Evolutionary conservation across 2,113 vertebrate genomes (phyloP).

Genomic region (Pangasianodon gigas): DNA sequence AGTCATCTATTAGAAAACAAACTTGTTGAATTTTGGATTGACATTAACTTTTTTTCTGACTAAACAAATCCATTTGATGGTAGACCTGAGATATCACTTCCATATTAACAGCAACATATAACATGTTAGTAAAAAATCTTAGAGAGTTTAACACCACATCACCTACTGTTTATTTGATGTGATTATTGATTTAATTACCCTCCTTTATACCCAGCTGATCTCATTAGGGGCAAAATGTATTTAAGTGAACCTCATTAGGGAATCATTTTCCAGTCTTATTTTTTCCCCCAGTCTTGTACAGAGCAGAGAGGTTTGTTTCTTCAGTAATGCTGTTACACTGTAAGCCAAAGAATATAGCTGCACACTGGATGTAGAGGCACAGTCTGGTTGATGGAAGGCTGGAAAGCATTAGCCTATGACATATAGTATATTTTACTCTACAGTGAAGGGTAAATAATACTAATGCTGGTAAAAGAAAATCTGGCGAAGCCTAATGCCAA

Average conservation of each 20-base stretch:
- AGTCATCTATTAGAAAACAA: constrained; percentile 46
- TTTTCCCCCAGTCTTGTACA: neutral
- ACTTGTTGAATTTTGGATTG: constrained; percentile 35
- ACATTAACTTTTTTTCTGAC: constrained; percentile 21
- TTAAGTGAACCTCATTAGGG: neutral
- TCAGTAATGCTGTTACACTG: constrained; percentile 8
- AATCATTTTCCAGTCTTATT: neutral
- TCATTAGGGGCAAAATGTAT: neutral
- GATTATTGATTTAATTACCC: neutral
- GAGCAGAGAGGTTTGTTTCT: neutral
- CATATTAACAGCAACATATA: neutral
- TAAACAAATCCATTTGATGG: constrained; percentile 16
- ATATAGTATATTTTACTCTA: constrained; percentile 6
- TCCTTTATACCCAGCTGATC: neutral
- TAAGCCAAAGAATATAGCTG: constrained; percentile 36
- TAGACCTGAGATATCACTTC: neutral
- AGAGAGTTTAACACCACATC: neutral
- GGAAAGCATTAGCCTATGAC: constrained; percentile 9
- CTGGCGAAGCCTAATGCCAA: neutral
- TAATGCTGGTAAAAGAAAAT: neutral
- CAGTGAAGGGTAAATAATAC: constrained; percentile 7
- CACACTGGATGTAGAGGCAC: constrained; percentile 26
- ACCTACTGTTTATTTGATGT: neutral
- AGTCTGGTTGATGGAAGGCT: neutral
- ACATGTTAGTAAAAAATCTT: neutral